Evolutionary conservation across 64 coral and sea anemone genomes (phyloP), one percentile per base, ranked within the genome.

Genomic region (Astreopora myriophthalma): DNA sequence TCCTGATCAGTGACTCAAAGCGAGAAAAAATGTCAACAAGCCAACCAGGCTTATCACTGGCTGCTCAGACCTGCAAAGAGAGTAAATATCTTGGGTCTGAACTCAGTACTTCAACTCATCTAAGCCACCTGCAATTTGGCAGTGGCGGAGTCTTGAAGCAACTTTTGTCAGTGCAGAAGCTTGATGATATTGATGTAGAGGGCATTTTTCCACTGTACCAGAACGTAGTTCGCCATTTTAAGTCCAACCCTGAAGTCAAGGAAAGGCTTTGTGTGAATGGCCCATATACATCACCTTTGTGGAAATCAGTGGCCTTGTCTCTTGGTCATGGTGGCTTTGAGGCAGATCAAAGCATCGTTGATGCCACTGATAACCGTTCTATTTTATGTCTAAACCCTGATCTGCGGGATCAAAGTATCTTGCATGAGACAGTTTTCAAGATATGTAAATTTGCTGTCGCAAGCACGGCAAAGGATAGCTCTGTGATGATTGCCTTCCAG

Each of bases 381-480:
- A 22, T 26, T 35, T 9, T 16, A 64, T 11, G 27, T 20, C 62
- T 92, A 14, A 80, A 92, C 14, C 37, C 67, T 79, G 81, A 90
- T 42, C 16, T 95, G 6, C 48, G 42, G 27, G 85, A 87, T 49
- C 20, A 30, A 16, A 5, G 32, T 5, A 44, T 48, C 23, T 26
- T 71, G 2, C 14, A 51, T 49, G 16, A 72, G 71, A 37, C 46
- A 34, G 23, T 91, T 71, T 61, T 96, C 1, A 96, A 86, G 61
- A 84, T 93, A 71, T 97, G 63, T 69, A 64, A 90, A 24, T 97
- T 97, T 94, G 62, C 92, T 52, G 85, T 97, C 31, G 95, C 95
- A 28, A 90, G 82, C 22, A 97, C 95, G 73, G 91, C 95, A 12
- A 97, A 97, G 65, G 95, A 97, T 81, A 94, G 73, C 40, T 97